These are phyloP conservation scores for Callionymus lyra DNA, from an alignment of 2,113 vertebrate genomes.

Conservation along the genomic window DNA sequence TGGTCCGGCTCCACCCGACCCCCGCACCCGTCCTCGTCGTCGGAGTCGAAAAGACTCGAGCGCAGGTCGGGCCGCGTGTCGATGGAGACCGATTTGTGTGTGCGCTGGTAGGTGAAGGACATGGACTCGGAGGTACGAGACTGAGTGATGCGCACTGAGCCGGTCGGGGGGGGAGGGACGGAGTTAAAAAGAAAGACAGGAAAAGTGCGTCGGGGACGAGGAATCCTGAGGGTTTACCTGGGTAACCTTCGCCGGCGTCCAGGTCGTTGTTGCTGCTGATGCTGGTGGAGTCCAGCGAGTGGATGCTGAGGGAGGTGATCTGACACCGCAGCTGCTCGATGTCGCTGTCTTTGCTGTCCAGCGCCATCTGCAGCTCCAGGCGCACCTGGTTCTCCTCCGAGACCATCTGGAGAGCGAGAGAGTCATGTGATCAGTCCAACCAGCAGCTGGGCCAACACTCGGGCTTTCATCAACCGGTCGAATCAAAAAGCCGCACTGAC, in stretches of 20 bases:
- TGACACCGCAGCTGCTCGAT: conserved; percentile 93
- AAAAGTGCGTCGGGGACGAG: conserved; percentile 5
- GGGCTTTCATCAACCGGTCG: too few relatives aligned
- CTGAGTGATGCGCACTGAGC: conserved; percentile 86
- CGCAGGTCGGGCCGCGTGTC: conserved; percentile 79
- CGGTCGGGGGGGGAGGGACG: conserved; percentile 9
- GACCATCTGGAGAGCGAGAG: conserved; percentile 67
- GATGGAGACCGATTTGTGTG: conserved; percentile 86
- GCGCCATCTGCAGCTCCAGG: conserved; percentile 89
- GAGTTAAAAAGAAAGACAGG: conserved; percentile 15
- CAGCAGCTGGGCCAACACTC: background rate
- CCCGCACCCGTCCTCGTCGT: conserved; percentile 52
- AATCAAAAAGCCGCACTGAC: too few relatives aligned
- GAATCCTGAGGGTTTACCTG: conserved; percentile 69
- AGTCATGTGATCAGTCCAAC: background rate
- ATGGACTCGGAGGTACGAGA: conserved; percentile 88
- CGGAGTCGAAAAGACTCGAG: conserved; percentile 74
- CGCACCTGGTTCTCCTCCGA: conserved; percentile 86
- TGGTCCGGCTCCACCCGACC: conserved; percentile 17
- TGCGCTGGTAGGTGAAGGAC: conserved; percentile 93
- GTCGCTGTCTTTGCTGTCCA: conserved; percentile 97
- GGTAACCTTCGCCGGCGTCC: conserved; percentile 80
- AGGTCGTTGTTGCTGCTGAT: conserved; percentile 83
- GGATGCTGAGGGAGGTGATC: conserved; percentile 80
- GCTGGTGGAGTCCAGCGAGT: conserved; percentile 83